Evolutionary conservation across 1,140 invertebrate species (phyloP), one percentile per base, ranked within the genome.

Genomic region (Artemia franciscana): DNA sequence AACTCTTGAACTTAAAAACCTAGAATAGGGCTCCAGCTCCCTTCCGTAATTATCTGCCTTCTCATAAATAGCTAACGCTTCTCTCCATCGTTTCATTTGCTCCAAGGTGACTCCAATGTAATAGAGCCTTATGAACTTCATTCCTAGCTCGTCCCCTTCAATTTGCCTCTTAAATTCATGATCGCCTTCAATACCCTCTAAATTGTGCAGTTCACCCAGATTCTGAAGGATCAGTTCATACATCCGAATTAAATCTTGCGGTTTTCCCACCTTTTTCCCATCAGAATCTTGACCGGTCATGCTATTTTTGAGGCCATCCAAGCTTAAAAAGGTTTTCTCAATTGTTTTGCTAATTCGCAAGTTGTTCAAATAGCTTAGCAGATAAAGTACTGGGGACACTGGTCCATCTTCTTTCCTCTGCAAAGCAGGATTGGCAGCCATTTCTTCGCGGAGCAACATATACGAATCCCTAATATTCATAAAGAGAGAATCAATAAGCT

Each of bases 221-320:
- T 93, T 93, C 72, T 94, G 91, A 61, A 96, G 77, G 58, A 95
- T 92, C 61, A 93, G 91, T 73, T 98, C 94, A 71, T 94, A 91
- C 0, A 97, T 76, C 62, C 93, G 79, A 0, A 93, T 88, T 64
- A 92, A 78, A 72, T 98, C 93, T 69, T 96, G 91, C 0, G 91
- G 83, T 80, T 69, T 86, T 79, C 72, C 72, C 18, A 76, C 76
- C 68, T 15, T 73, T 72, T 59, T 77, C 72, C 5, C 59, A 21
- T 70, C 70, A 30, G 67, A 67, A 60, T 70, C 39, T 12, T 2
- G 67, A 26, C 28, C 62, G 26, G 21, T 64, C 61, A 64, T n/a
- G 61, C 21, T 63, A 26, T 59, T 28, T 24, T 23, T 60, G 18
- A 28, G 15, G 5, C 23, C 71, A 61, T 88, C 80, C 12, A 95